Evolutionary conservation across 2,888 invertebrate species (phyloP).

Genomic region (Volucella zonaria): DNA sequence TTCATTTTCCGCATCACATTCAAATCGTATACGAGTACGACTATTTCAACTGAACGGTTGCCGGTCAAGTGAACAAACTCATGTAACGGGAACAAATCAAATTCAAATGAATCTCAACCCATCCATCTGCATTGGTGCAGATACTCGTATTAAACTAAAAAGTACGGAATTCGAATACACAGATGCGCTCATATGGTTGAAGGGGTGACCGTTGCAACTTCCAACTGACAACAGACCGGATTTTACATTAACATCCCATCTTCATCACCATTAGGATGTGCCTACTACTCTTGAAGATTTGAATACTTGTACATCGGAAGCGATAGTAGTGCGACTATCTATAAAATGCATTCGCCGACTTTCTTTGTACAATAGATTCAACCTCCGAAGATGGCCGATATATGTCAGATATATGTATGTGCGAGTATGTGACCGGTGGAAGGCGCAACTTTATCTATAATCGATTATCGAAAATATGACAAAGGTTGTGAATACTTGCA

Average conservation of each 20-base stretch:
- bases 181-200: conserved; percentile 2
- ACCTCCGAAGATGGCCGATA: conserved; percentile 3
- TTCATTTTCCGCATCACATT: conserved; percentile 24
- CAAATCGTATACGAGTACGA: background rate
- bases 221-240: conserved; percentile 50
- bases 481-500: conserved; percentile 44
- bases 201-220: conserved; percentile 22
- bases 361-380: background rate
- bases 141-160: conserved; percentile 5
- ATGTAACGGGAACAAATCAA: conserved; percentile 64
- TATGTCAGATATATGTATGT: background rate
- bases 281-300: conserved; percentile 12
- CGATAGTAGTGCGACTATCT: conserved; percentile 23
- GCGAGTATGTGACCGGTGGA: no score
- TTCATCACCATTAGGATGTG: conserved; percentile 55
- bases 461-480: conserved; percentile 62
- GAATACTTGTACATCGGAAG: conserved; percentile 16
- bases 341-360: conserved; percentile 46
- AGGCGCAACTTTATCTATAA: conserved; percentile 51
- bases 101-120: conserved; percentile 34
- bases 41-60: conserved; percentile 49
- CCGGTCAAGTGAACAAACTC: conserved; percentile 46
- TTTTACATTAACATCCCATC: conserved; percentile 61
- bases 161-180: conserved; percentile 16
- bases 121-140: conserved; percentile 3